phyloP scores from a whole-genome alignment of 2,113 vertebrate genomes.

The Halichoeres trimaculatus region DNA sequence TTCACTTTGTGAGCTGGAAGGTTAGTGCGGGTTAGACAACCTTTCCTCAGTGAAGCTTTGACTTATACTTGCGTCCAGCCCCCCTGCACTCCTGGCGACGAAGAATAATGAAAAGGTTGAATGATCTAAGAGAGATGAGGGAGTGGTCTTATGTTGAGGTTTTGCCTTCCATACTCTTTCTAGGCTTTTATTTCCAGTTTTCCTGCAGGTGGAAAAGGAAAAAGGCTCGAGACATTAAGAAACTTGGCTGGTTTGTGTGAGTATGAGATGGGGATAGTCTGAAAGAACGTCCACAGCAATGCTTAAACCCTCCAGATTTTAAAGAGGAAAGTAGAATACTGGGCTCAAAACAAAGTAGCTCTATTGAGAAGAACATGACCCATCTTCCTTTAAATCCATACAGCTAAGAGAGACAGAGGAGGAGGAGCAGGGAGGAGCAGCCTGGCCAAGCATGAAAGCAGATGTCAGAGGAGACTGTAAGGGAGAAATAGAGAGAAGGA shows the following conservation, averaged over 20 bases:
- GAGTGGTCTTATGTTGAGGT: too few relatives aligned
- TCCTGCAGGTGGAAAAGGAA: constrained; percentile 29
- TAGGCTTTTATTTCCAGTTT: constrained; percentile 20
- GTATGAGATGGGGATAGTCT: not conserved
- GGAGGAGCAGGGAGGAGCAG: constrained; percentile 44
- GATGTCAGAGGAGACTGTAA: constrained; percentile 75
- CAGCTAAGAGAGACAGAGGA: constrained; percentile 40
- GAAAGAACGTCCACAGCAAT: not conserved
- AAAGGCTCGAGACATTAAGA: constrained; percentile 5
- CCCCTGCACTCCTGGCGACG: constrained; percentile 36
- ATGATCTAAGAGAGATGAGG: constrained; percentile 9
- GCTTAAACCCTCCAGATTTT: constrained; percentile 16
- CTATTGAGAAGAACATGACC: constrained; percentile 19
- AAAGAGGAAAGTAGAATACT: constrained; percentile 6
- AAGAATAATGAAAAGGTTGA: constrained; percentile 38
- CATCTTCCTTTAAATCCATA: constrained; percentile 44
- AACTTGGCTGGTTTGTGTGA: not conserved
- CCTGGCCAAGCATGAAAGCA: constrained; percentile 82
- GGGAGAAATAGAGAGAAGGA: constrained; percentile 22
- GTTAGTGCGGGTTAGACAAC: constrained; percentile 61
- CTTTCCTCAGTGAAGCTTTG: constrained; percentile 44
- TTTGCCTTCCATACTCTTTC: not conserved
- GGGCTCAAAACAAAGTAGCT: constrained; percentile 36
- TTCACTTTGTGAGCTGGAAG: constrained; percentile 57
- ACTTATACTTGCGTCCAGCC: constrained; percentile 17